These are phyloP conservation scores for Meda fulgida DNA, from an alignment of 2,797 vertebrate species.

Conservation along the genomic window DNA sequence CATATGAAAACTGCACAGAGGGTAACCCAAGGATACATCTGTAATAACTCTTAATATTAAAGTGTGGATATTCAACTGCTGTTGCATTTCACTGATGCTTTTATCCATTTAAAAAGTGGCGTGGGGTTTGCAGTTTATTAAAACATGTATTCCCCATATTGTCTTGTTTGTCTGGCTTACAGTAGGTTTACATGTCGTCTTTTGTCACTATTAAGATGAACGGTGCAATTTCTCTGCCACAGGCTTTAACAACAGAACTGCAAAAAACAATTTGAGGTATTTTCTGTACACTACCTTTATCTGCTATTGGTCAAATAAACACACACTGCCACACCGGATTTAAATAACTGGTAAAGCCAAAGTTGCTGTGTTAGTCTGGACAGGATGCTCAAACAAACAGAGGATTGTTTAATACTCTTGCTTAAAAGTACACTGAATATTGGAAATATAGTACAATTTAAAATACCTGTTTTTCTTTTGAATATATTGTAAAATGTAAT, in stretches of 20 bases:
- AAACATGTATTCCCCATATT: constrained; percentile 8
- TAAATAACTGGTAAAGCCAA: neutral
- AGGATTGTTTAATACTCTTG: neutral
- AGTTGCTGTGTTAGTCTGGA: neutral
- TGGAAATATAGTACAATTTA: neutral
- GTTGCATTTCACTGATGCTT: constrained; percentile 1
- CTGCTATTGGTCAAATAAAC: neutral
- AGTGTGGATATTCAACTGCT: neutral
- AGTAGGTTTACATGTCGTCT: neutral
- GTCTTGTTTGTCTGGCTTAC: constrained; percentile 5
- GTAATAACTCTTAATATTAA: constrained; percentile 13
- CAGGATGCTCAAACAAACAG: neutral
- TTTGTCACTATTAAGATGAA: neutral
- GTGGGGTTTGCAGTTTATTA: constrained; percentile 5
- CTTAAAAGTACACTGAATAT: neutral
- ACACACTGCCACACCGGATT: neutral
- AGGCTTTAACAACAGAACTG: neutral
- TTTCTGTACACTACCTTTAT: neutral
- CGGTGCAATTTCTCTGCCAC: neutral
- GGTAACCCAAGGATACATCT: constrained; percentile 6
- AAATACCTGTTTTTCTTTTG: no score
- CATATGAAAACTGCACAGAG: constrained; percentile 1
- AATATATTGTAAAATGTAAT: neutral
- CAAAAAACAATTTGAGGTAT: neutral
- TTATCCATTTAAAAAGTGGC: neutral